These are phyloP conservation scores for Dipodomys spectabilis DNA, from an alignment of 2,113 vertebrate species.

Conservation along the genomic window DNA sequence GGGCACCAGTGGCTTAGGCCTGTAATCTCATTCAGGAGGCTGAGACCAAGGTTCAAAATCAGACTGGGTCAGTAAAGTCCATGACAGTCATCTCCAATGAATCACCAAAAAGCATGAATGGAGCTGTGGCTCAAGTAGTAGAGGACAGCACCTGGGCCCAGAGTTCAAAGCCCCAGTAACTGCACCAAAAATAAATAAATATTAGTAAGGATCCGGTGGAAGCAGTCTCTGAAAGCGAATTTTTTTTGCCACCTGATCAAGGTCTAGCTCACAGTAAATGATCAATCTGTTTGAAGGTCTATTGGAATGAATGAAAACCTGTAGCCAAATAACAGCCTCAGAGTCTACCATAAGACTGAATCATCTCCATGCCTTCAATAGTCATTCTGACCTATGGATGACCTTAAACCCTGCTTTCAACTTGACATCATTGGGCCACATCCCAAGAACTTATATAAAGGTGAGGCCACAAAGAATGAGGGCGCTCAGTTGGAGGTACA, in stretches of 20 bases:
- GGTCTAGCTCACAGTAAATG: not conserved
- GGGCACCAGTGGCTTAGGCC: too few species aligned
- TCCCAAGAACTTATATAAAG: not conserved
- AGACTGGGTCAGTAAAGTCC: too few species aligned
- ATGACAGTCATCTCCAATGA: too few species aligned
- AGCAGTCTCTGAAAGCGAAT: not conserved
- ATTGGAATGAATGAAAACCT: conserved; percentile 2
- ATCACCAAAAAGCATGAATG: too few species aligned
- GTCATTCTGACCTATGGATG: conserved; percentile 34
- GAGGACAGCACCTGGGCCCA: too few species aligned
- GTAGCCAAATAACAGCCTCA: not conserved
- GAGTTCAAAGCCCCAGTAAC: too few species aligned
- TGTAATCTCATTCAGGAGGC: too few species aligned
- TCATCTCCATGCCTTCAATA: not conserved
- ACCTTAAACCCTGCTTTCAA: not conserved
- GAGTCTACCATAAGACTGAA: not conserved
- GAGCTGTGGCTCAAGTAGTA: too few species aligned
- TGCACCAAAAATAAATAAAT: too few species aligned
- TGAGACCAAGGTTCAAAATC: too few species aligned
- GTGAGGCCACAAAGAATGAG: not conserved
- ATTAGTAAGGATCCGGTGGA: not conserved
- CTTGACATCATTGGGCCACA: not conserved
- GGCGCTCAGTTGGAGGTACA: not conserved
- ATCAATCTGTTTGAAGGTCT: not conserved
- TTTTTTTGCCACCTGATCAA: not conserved